Evolutionary conservation across 2,797 vertebrate species (phyloP).

Genomic region (Halcyon leucocephala): DNA sequence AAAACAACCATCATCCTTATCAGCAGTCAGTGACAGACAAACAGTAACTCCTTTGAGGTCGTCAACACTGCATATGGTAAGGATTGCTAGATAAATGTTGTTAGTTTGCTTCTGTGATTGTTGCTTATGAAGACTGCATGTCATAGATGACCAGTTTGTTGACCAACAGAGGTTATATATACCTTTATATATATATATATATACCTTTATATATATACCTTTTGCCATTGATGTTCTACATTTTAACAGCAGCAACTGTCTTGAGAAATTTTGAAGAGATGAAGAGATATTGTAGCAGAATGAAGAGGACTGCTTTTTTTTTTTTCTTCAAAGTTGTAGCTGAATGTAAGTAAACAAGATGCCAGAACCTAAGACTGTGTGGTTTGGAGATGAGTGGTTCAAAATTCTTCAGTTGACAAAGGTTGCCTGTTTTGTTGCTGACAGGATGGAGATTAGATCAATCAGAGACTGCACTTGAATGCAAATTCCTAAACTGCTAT

Average conservation of each 20-base stretch:
- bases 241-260: not conserved
- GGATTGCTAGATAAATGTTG: not conserved
- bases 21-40: not conserved
- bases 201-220: not conserved
- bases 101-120: not conserved
- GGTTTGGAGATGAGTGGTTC: not conserved
- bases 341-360: not conserved
- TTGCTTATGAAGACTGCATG: not conserved
- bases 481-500: not conserved
- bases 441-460: not conserved
- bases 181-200: too few relatives aligned
- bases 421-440: not conserved
- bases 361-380: not conserved
- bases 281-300: not conserved
- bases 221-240: not conserved
- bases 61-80: not conserved
- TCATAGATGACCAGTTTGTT: not conserved
- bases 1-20: not conserved
- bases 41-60: not conserved
- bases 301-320: not conserved
- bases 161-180: not conserved
- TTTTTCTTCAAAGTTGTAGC: fast-evolving
- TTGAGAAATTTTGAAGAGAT: not conserved
- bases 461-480: not conserved
- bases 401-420: not conserved